phyloP scores from a whole-genome alignment of 2,888 invertebrate species.

The Yponomeuta sedellus region DNA sequence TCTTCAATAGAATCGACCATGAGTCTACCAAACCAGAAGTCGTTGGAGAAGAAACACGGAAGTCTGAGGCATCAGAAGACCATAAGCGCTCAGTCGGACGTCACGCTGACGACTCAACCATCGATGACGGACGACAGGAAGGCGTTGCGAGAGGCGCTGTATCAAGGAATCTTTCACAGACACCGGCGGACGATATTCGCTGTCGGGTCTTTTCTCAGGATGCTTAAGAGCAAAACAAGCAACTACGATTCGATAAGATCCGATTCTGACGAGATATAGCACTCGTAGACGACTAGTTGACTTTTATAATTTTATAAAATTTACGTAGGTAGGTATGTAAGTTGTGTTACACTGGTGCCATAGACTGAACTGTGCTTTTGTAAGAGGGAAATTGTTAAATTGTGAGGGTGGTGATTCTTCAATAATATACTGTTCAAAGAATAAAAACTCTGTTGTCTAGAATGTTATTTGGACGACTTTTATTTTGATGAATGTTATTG shows the following conservation, averaged over 20 bases:
- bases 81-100: constrained; percentile 77
- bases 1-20: constrained; percentile 72
- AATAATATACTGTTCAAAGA: constrained; percentile 28
- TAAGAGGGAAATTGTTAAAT: constrained; percentile 12
- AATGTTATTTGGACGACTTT: constrained; percentile 44
- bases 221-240: constrained; percentile 84
- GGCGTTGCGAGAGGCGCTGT: constrained; percentile 82
- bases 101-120: constrained; percentile 67
- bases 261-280: constrained; percentile 74
- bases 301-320: constrained; percentile 19
- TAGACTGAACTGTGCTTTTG: constrained; percentile 62
- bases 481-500: constrained; percentile 69
- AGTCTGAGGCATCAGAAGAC: constrained; percentile 78
- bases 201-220: constrained; percentile 83
- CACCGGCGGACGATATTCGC: constrained; percentile 86
- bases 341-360: constrained; percentile 45
- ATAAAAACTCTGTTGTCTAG: constrained; percentile 42
- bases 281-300: constrained; percentile 35
- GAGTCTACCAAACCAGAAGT: constrained; percentile 72
- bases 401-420: background rate
- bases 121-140: constrained; percentile 78
- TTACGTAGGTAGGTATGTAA: background rate
- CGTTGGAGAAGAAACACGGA: constrained; percentile 72
- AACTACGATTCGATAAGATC: constrained; percentile 85
- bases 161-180: constrained; percentile 86